phyloP scores from a whole-genome alignment of 2,888 invertebrate species.

The Chaetoderma sp. region DNA sequence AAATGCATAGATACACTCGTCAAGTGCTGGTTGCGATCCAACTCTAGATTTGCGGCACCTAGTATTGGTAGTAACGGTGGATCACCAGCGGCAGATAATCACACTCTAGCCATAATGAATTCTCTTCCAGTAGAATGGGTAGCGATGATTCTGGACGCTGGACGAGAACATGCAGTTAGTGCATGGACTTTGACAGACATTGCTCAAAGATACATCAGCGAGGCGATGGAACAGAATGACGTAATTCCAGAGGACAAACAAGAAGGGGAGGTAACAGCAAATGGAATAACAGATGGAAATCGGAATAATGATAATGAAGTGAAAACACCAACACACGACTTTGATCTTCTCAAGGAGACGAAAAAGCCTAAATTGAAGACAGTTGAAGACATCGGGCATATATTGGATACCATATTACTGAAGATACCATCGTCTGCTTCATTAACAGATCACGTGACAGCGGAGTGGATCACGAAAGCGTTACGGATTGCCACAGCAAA shows the following conservation, averaged over 20 bases:
- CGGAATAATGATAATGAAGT: neutral
- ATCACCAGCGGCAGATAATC: constrained; percentile 32
- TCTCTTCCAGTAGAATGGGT: constrained; percentile 57
- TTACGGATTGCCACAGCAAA: constrained; percentile 49
- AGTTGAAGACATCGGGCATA: constrained; percentile 37
- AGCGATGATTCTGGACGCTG: constrained; percentile 48
- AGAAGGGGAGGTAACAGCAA: constrained; percentile 19
- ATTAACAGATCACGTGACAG: constrained; percentile 43
- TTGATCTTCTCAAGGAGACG: neutral
- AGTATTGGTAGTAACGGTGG: neutral
- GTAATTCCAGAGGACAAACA: constrained; percentile 37
- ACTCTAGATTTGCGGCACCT: constrained; percentile 37
- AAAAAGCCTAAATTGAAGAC: constrained; percentile 34
- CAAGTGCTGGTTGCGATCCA: constrained; percentile 59
- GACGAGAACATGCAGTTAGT: constrained; percentile 50
- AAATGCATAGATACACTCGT: constrained; percentile 57
- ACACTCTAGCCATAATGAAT: constrained; percentile 38
- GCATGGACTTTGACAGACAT: constrained; percentile 46
- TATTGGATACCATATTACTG: constrained; percentile 53
- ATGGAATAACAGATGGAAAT: constrained; percentile 15
- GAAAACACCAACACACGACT: neutral
- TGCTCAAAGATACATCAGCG: constrained; percentile 43
- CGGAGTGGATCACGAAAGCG: constrained; percentile 51
- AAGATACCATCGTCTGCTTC: constrained; percentile 55
- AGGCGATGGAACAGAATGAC: constrained; percentile 39